Percentiles rank a stretch among this genome's conserved stretches.
Conservation (phyloP, 2,797 vertebrate species). For the Tympanoctomys barrerae region DNA sequence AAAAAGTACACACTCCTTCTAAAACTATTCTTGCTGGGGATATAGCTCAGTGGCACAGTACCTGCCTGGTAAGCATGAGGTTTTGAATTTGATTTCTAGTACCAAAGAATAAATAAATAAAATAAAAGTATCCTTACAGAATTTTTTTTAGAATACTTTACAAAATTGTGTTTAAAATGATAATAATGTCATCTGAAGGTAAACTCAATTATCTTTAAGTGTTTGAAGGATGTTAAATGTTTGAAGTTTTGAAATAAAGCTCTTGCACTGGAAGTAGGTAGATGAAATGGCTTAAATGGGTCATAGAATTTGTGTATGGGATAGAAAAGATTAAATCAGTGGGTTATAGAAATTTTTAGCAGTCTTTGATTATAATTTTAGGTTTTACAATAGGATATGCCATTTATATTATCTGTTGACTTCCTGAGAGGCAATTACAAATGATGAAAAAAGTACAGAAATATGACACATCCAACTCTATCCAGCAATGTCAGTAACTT, state of each 20-base stretch:
- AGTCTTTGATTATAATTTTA: conserved; percentile 50
- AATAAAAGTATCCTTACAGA: neutral
- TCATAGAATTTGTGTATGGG: neutral
- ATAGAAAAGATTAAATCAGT: conserved; percentile 1
- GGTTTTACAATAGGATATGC: neutral
- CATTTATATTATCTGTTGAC: conserved; percentile 20
- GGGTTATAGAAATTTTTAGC: conserved; percentile 43
- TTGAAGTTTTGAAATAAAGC: conserved; percentile 19
- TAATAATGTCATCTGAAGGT: neutral
- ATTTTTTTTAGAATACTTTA: neutral
- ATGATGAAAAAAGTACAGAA: conserved; percentile 41
- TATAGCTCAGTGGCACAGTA: too few relatives aligned
- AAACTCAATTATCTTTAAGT: conserved; percentile 37
- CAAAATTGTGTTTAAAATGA: conserved; percentile 10
- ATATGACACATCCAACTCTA: neutral
- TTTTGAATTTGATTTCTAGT: too few relatives aligned
- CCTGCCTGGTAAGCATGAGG: too few relatives aligned
- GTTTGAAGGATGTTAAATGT: conserved; percentile 18
- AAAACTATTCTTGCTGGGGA: neutral
- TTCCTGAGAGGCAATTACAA: neutral
- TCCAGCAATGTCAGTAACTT: neutral
- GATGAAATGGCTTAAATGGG: neutral
- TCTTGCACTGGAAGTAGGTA: neutral
- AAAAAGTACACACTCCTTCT: conserved; percentile 15
- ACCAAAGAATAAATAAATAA: too few relatives aligned